phyloP scores from a whole-genome alignment of 2,888 invertebrate genomes.

The Dioctria rufipes region DNA sequence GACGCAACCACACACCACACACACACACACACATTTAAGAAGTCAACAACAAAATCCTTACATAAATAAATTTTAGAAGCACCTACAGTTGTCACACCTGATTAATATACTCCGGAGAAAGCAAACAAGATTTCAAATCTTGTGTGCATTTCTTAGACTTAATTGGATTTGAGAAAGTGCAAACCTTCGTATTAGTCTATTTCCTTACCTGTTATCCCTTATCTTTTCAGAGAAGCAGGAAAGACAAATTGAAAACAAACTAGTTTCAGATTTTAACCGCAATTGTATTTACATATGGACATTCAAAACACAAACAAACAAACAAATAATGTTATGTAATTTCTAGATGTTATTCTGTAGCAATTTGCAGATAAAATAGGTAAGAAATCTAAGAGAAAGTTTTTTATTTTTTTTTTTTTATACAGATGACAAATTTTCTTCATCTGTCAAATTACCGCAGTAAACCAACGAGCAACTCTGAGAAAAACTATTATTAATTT shows the following conservation, averaged over 20 bases:
- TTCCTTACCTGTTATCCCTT: constrained; percentile 24
- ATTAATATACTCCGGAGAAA: constrained; percentile 18
- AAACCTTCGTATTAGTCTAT: constrained; percentile 36
- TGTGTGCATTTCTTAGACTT: neutral
- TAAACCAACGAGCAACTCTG: no score
- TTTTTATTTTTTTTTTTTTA: no score
- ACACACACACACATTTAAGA: no score
- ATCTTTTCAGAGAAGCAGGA: neutral
- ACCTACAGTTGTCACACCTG: constrained; percentile 15
- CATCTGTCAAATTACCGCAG: no score
- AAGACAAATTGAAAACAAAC: constrained; percentile 30
- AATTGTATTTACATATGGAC: constrained; percentile 37
- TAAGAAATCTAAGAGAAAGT: no score
- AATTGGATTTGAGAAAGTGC: constrained; percentile 36
- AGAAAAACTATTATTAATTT: no score
- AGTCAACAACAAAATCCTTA: no score
- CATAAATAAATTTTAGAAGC: no score
- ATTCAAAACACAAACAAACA: constrained; percentile 13
- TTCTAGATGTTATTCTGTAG: neutral
- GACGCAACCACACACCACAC: no score
- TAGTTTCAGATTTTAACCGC: constrained; percentile 39
- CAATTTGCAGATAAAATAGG: no score
- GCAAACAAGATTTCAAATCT: neutral
- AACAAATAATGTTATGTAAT: neutral
- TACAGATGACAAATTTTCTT: no score